Base-by-base conservation (phyloP, 2,113 vertebrate genomes). In the Leuciscus idus region DNA sequence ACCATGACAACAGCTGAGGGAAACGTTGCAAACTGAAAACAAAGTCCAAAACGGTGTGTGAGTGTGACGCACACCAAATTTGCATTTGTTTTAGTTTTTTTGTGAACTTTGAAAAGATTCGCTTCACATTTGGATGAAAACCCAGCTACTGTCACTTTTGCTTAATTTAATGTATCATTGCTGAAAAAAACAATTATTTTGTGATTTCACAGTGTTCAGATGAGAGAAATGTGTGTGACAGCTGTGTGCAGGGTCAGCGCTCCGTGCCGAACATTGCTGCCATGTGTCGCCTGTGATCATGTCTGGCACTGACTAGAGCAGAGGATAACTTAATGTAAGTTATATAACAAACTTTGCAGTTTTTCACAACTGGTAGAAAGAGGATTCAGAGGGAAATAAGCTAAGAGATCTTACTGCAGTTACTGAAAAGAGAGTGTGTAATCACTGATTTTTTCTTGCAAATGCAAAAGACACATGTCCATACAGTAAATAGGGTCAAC, bases 181-280 rank as follows among this genome's bases (percentile, higher is more conserved):
- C 55, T 21, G 7, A 9, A 23, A 5, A 50, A 50, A 52, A 52
- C 4, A 48, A 48, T 75, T 26, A 26, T 76, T 52, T 76, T 50
- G 48, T 30, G 70, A n/a, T 74, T 74, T 39, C 36, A 74, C 6
- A 46, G 39, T 74, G 70, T 74, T 74, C n/a, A 28, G 13, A 30
- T 77, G 74, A 77, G 74, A 33, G 74, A 50, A 77, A 76, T 52
- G 74, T 77, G 26, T 77, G n/a, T 52, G 74, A 55, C 74, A 76
- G 74, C 74, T 52, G 74, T 52, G 26, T 33, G 17, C 48, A 21
- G n/a, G 74, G 74, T 77, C 74, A 77, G 48, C 28, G 48, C 17
- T 77, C 74, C 17, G 48, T 77, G 43, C 72, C 11, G 72, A 74
- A 74, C 72, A 43, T 72, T 43, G 33, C 36, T 72, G 68, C 36